phyloP scores from a whole-genome alignment of 2,888 invertebrate species.

The Prosopocoilus inquinatus region DNA sequence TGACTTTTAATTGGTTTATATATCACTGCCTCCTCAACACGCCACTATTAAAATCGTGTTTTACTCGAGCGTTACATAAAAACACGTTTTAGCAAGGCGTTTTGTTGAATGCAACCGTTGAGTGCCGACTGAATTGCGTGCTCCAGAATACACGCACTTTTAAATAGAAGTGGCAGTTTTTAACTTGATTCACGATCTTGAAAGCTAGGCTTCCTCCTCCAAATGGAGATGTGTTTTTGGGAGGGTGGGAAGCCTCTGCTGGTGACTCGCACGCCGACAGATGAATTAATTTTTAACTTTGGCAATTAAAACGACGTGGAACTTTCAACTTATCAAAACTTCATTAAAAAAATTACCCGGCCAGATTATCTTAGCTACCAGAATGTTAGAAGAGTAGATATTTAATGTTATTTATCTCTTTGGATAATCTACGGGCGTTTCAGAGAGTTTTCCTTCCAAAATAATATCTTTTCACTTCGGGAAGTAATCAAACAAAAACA shows the following conservation, averaged over 20 bases:
- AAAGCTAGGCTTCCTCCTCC: not conserved
- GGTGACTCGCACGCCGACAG: constrained; percentile 19
- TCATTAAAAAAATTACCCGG: not conserved
- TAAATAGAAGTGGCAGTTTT: not conserved
- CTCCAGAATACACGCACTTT: not conserved
- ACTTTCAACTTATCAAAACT: not conserved
- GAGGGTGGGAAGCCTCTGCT: not conserved
- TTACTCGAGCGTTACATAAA: constrained; percentile 27
- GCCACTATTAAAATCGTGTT: constrained; percentile 31
- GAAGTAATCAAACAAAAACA: not conserved
- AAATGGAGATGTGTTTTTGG: not conserved
- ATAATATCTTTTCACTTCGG: too few relatives aligned
- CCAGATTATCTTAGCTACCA: too few relatives aligned
- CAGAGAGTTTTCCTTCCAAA: too few relatives aligned
- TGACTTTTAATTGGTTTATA: constrained; percentile 49
- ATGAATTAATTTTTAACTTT: constrained; percentile 24
- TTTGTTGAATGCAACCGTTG: constrained; percentile 16
- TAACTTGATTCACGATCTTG: not conserved
- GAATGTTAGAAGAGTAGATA: too few relatives aligned
- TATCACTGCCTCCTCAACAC: constrained; percentile 40
- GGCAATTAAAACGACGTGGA: constrained; percentile 6
- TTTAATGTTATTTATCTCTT: too few relatives aligned
- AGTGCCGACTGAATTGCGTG: constrained; percentile 10
- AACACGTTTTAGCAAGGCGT: constrained; percentile 27
- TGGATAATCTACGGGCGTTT: too few relatives aligned